Evolutionary conservation across 2,888 invertebrate genomes (phyloP), one percentile per base, ranked within the genome.

Genomic region (Zygogramma bicolorata): DNA sequence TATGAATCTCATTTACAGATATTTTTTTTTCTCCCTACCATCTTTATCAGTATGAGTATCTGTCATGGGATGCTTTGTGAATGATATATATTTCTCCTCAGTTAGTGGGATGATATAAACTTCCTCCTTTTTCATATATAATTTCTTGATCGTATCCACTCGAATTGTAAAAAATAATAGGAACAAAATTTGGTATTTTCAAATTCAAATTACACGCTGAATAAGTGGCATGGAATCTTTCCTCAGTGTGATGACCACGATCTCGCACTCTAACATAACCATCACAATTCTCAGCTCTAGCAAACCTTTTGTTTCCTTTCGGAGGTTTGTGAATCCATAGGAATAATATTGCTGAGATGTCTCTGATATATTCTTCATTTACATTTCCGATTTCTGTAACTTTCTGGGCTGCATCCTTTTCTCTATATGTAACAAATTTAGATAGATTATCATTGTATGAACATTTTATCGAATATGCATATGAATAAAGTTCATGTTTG

Each of bases 81-180:
- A 42, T 1, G 40, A 42, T n/a, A 42, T 15, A 42, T 42, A 42
- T 42, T 42, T 15, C n/a, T 53, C 53, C 6, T 53, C n/a, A 2
- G 53, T 53, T 53, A 22, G 25, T 13, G 53, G 13, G 53, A 53
- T 53, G 1, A 22, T 10, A 53, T 22, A 10, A 10, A 53, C 25
- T n/a, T n/a, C 8, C 18, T 53, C 53, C 6, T n/a, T n/a, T n/a
- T n/a, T n/a, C n/a, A n/a, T 53, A n/a, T 25, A 53, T 15, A 68
- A 34, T 29, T 46, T n/a, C 25, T 61, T 62, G 2, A 31, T 70
- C 46, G 18, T 65, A 70, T n/a, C 63, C 53, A 8, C 34, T 62
- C 53, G 57, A 31, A 49, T 68, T 68, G 18, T 62, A 53, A 10
- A 53, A 53, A 29, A 62, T n/a, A 7, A 68, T 68, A 1, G 68